Percentiles rank a stretch among this genome's conserved stretches.
Conservation (phyloP, 2,797 vertebrate genomes). For the Labroides dimidiatus region DNA sequence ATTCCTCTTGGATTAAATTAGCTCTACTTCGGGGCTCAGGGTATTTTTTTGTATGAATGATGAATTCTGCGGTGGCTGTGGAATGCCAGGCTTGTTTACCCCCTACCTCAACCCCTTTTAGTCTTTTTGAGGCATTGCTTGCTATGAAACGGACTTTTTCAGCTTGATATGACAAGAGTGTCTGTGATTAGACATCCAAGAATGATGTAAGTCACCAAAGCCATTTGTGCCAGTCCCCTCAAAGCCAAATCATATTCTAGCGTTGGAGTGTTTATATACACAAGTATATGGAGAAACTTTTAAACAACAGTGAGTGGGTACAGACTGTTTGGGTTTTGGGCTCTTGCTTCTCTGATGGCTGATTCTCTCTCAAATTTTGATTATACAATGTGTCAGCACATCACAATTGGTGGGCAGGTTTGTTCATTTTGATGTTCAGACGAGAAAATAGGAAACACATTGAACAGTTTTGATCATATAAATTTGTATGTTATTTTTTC, state of each 20-base stretch:
- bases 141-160: constrained; percentile 78
- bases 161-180: constrained; percentile 82
- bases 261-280: constrained; percentile 82
- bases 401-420: constrained; percentile 80
- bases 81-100: constrained; percentile 80
- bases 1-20: constrained; percentile 83
- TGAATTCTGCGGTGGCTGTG: constrained; percentile 80
- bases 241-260: constrained; percentile 82
- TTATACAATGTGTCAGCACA: constrained; percentile 82
- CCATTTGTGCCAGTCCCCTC: constrained; percentile 76
- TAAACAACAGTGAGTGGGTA: constrained; percentile 80
- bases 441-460: constrained; percentile 81
- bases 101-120: constrained; percentile 66
- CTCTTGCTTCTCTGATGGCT: constrained; percentile 75
- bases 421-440: constrained; percentile 82
- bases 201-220: constrained; percentile 82
- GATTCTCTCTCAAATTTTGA: constrained; percentile 79
- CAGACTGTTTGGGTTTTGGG: constrained; percentile 80
- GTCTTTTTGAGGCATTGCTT: constrained; percentile 56
- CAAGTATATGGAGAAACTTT: constrained; percentile 79
- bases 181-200: constrained; percentile 81
- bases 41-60: constrained; percentile 81
- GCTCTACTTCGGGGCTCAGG: constrained; percentile 75
- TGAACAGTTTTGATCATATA: constrained; percentile 73
- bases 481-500: constrained; percentile 69